Evolutionary conservation across 64 coral and sea anemone genomes (phyloP), one percentile per base, ranked within the genome.

Genomic region (Pocillopora damicornis): DNA sequence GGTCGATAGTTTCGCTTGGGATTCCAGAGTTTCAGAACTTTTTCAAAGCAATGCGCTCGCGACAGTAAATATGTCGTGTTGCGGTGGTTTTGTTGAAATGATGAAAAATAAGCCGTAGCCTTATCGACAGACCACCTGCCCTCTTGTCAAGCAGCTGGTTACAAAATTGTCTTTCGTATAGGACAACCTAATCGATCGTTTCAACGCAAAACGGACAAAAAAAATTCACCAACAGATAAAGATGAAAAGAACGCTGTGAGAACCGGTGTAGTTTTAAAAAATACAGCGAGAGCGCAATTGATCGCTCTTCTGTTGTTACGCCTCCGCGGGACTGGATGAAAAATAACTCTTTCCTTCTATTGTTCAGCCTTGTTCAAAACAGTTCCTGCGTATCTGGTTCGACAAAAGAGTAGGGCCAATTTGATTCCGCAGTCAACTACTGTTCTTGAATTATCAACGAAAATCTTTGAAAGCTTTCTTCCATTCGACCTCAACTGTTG

Each of bases 211-310:
- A 38, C 22, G 13, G 13, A 73, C 22, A 85, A 85, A 22, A 85
- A 72, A 66, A 85, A 10, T 72, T 85, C 20, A 26, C 20, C 3
- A 72, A 71, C 22, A 73, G 65, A 73, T 85, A 85, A 72, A 20
- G 9, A 1, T 83, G 11, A 68, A 72, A 85, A 57, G 37, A 73
- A 25, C 81, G 15, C 65, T 15, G 37, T n/a, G 4, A 85, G 18
- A 85, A 72, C 45, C 81, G 5, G 63, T 30, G 81, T 51, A 51
- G 42, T 51, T 51, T 85, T 72, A 58, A 42, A 83, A 73, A 20
- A 42, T 66, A 17, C 37, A 23, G 67, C 11, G 9, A 23, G 23
- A 71, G 1, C 22, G 10, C 15, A 20, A 85, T 15, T 85, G 11
- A 65, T 25, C 20, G 57, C 35, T 1, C 34, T 2, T 8, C 58